Conservation (phyloP, 2,888 invertebrate genomes). For the Calliphora vomitoria region DNA sequence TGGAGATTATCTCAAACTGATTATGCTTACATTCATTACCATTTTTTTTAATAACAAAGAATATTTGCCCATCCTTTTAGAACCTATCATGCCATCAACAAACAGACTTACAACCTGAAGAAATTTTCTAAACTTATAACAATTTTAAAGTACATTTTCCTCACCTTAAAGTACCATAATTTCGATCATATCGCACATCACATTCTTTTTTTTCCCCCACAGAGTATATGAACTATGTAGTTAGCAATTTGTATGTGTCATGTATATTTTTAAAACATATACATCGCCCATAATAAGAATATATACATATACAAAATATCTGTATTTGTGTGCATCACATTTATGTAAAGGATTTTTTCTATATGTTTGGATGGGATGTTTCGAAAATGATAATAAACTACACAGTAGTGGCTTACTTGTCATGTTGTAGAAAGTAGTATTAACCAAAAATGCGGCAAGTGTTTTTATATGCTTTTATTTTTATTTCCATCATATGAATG, state of each 20-base stretch:
- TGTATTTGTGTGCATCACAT: neutral
- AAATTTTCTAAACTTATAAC: too few relatives aligned
- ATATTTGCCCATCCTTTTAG: too few relatives aligned
- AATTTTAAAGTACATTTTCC: conserved; percentile 14
- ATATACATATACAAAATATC: neutral
- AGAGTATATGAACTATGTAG: conserved; percentile 25
- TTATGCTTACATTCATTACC: too few relatives aligned
- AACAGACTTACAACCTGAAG: too few relatives aligned
- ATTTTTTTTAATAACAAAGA: too few relatives aligned
- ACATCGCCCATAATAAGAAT: conserved; percentile 48
- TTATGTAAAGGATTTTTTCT: conserved; percentile 21
- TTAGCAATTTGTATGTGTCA: conserved; percentile 72
- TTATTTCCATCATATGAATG: neutral
- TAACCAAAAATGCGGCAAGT: conserved; percentile 73
- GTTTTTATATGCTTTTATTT: conserved; percentile 49
- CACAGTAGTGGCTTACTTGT: conserved; percentile 70
- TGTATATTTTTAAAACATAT: conserved; percentile 58
- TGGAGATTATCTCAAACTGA: too few relatives aligned
- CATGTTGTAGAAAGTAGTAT: conserved; percentile 69
- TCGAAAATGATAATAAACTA: conserved; percentile 69
- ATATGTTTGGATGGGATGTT: conserved; percentile 36
- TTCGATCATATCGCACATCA: neutral
- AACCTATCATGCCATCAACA: too few relatives aligned
- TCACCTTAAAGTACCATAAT: neutral
- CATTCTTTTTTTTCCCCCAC: neutral